Evolutionary conservation across 2,888 invertebrate species (phyloP).

Genomic region (Scaptomyza parva): DNA sequence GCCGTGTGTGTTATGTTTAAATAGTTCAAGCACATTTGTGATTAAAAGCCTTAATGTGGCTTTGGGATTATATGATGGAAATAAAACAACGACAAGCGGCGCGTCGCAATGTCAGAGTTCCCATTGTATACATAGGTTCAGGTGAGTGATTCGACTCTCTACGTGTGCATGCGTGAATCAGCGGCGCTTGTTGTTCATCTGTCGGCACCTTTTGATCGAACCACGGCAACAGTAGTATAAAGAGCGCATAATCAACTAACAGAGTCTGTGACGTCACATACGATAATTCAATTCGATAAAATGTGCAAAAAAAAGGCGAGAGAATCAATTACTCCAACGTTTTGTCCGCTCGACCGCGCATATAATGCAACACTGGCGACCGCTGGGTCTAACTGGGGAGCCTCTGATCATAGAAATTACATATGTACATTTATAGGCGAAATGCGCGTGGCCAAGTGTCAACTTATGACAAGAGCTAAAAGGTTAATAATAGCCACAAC

Average conservation of each 20-base stretch:
- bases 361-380: slow-evolving; percentile 39
- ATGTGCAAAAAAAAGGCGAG: slow-evolving; percentile 2
- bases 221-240: neutral
- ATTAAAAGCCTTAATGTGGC: slow-evolving; percentile 68
- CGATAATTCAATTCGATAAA: slow-evolving; percentile 20
- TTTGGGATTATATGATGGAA: slow-evolving; percentile 79
- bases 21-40: slow-evolving; percentile 18
- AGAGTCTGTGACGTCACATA: slow-evolving; percentile 38
- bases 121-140: slow-evolving; percentile 74
- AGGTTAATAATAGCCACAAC: slow-evolving; percentile 69
- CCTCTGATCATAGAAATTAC: slow-evolving; percentile 17
- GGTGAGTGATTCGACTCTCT: slow-evolving; percentile 65
- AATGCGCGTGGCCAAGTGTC: slow-evolving; percentile 36
- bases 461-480: slow-evolving; percentile 80
- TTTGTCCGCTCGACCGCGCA: slow-evolving; percentile 25
- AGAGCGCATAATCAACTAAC: slow-evolving; percentile 11
- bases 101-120: slow-evolving; percentile 66
- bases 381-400: slow-evolving; percentile 4
- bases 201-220: slow-evolving; percentile 34
- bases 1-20: slow-evolving; percentile 10
- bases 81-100: slow-evolving; percentile 66
- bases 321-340: slow-evolving; percentile 15
- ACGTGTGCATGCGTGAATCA: slow-evolving; percentile 5
- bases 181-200: slow-evolving; percentile 31
- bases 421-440: slow-evolving; percentile 43